Evolutionary conservation across 2,113 vertebrate genomes (phyloP).

Genomic region (Monopterus albus): DNA sequence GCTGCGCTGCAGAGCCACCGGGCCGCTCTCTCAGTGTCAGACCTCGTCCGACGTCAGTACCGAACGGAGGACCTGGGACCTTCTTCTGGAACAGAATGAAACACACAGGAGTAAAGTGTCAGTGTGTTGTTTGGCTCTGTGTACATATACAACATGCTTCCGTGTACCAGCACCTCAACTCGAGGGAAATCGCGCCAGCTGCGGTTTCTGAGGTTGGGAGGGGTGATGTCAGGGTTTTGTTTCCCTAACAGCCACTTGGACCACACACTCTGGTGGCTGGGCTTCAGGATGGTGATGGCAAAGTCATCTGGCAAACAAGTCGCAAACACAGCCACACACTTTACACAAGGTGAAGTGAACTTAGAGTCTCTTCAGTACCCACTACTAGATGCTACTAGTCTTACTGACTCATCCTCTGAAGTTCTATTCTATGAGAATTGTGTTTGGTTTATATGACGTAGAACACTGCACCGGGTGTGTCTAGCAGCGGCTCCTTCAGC

Average conservation of each 20-base stretch:
- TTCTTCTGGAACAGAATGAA: slow-evolving; percentile 75
- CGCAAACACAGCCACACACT: slow-evolving; percentile 7
- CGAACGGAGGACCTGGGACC: slow-evolving; percentile 68
- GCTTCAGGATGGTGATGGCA: slow-evolving; percentile 86
- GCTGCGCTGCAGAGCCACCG: background rate
- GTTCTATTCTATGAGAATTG: too few relatives aligned
- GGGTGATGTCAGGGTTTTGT: slow-evolving; percentile 83
- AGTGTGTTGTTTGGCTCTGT: background rate
- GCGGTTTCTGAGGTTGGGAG: slow-evolving; percentile 84
- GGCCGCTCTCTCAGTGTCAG: slow-evolving; percentile 69
- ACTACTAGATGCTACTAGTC: too few relatives aligned
- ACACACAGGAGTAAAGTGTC: background rate
- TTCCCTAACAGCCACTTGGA: slow-evolving; percentile 86
- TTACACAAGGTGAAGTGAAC: too few relatives aligned
- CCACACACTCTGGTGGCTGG: slow-evolving; percentile 75
- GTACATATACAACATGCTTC: background rate
- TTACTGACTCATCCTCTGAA: too few relatives aligned
- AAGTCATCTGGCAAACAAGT: slow-evolving; percentile 80
- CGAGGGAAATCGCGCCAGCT: slow-evolving; percentile 79
- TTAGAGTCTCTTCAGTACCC: too few relatives aligned
- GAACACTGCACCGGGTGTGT: slow-evolving; percentile 67
- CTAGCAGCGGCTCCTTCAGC: slow-evolving; percentile 86
- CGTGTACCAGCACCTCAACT: slow-evolving; percentile 80
- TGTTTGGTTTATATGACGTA: background rate
- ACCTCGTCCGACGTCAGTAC: slow-evolving; percentile 71